Base-by-base conservation (phyloP, 2,888 invertebrate genomes). In the Pterostichus madidus region DNA sequence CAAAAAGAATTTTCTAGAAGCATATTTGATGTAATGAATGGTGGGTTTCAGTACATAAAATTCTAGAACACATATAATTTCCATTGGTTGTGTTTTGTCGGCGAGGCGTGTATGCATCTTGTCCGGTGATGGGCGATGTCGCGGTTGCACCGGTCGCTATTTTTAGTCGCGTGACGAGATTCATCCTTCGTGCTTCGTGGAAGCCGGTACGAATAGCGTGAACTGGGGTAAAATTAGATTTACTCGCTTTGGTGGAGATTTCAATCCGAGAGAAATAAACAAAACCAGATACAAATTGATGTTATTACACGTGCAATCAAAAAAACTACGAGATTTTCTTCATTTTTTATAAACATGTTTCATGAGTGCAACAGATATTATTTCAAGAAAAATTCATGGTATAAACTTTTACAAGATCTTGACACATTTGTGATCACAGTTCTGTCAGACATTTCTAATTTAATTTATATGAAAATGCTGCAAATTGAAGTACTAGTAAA, bases 181-280 rank as follows among this genome's bases (percentile, higher is more conserved):
- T 81, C 80, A 73, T 81, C 80, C 68, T 68, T 80, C 80, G 31
- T 71, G 17, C 53, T 80, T 81, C 73, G 56, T 56, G 32, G 73
- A 59, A 81, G 68, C 17, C 73, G 13, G 68, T 46, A 32, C 13
- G 64, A 80, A 80, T 80, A 80, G 15, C 80, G 24, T 52, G 64
- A 53, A 80, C 68, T 17, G 10, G 53, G 39, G 31, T 80, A 80
- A 52, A 68, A 32, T 80, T 80, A 80, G 80, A 64, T 13, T 79
- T 46, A 79, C 61, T 49, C 79, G 24, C 17, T 80, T 78, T 78
- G 46, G 78, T 61, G 39, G 10, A 61, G 44, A 59, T 56, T 77
- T 56, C 11, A 52, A 76, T 52, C 24, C 6, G 39, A 44, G 53
- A 35, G 31, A 59, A 76, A 31, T 35, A 11, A 32, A 35, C 44